phyloP scores from a whole-genome alignment of 2,113 vertebrate genomes.

The Paedocypris sp. region DNA sequence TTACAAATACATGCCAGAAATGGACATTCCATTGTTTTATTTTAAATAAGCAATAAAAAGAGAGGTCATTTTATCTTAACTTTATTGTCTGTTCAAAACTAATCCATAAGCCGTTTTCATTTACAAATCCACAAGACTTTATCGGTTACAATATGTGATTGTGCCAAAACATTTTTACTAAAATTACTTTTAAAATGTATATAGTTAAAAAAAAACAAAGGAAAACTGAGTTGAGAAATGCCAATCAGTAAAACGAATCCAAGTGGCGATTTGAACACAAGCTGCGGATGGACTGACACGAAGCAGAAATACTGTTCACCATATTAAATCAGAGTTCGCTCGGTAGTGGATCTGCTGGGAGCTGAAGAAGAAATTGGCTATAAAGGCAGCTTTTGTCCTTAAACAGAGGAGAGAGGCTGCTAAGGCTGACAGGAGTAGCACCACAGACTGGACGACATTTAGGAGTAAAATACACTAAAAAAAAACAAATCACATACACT shows the following conservation, averaged over 20 bases:
- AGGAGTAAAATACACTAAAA: slow-evolving; percentile 23
- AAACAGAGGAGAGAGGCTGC: slow-evolving; percentile 19
- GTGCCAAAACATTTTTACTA: slow-evolving; percentile 49
- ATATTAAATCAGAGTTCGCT: too few relatives aligned
- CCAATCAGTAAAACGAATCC: too few relatives aligned
- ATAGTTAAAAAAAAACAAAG: too few relatives aligned
- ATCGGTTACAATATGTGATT: slow-evolving; percentile 52
- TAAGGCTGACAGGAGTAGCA: slow-evolving; percentile 48
- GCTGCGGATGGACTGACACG: too few relatives aligned
- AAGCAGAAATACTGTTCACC: too few relatives aligned
- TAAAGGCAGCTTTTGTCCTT: slow-evolving; percentile 27
- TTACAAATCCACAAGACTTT: slow-evolving; percentile 57
- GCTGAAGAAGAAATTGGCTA: slow-evolving; percentile 24
- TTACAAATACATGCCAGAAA: slow-evolving; percentile 1
- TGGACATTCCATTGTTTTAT: slow-evolving; percentile 22
- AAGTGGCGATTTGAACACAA: too few relatives aligned
- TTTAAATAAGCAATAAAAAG: slow-evolving; percentile 54
- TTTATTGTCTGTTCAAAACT: slow-evolving; percentile 55
- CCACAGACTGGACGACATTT: slow-evolving; percentile 46
- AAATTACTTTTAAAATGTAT: too few relatives aligned
- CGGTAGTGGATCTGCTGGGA: slow-evolving; percentile 38
- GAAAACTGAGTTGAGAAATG: too few relatives aligned
- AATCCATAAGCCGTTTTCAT: slow-evolving; percentile 50
- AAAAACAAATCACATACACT: not conserved
- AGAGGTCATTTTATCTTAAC: slow-evolving; percentile 51